Evolutionary conservation across 1,140 invertebrate genomes (phyloP).

Genomic region (Phenacoccus solenopsis): DNA sequence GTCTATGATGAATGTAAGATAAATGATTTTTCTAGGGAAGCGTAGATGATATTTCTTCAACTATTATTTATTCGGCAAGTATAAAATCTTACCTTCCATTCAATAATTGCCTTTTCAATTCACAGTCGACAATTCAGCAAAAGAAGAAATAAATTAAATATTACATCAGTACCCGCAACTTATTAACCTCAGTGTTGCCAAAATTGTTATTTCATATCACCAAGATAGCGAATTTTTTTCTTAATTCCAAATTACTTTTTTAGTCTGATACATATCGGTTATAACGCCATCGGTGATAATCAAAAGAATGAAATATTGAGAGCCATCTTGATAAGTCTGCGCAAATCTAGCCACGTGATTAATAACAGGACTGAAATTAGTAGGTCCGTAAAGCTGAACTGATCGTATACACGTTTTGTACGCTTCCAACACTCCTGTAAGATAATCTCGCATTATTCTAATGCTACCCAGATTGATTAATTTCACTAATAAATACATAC

Average conservation of each 20-base stretch:
- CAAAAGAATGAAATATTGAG: constrained; percentile 48
- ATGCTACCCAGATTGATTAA: not conserved
- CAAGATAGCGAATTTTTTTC: no score
- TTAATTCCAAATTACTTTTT: constrained; percentile 37
- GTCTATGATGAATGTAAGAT: no score
- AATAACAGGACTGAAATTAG: constrained; percentile 52
- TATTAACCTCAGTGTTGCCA: no score
- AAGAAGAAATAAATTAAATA: no score
- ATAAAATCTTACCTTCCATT: no score
- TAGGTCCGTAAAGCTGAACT: constrained; percentile 50
- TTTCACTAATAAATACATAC: constrained; percentile 22
- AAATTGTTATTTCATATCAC: no score
- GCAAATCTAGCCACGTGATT: constrained; percentile 41
- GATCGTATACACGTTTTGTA: constrained; percentile 35
- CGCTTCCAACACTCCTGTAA: constrained; percentile 31
- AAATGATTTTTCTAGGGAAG: no score
- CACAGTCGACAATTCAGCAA: no score
- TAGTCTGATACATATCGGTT: constrained; percentile 50
- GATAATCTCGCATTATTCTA: not conserved
- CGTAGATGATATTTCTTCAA: no score
- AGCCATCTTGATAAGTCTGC: constrained; percentile 35
- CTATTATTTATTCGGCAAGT: no score
- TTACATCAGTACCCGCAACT: no score
- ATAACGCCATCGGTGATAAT: constrained; percentile 56
- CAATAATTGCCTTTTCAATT: no score